Percentiles rank a stretch among this genome's conserved stretches.
phyloP scores from a whole-genome alignment of 37 sponge, comb jelly and placozoan species.

The Theonella swinhoei region DNA sequence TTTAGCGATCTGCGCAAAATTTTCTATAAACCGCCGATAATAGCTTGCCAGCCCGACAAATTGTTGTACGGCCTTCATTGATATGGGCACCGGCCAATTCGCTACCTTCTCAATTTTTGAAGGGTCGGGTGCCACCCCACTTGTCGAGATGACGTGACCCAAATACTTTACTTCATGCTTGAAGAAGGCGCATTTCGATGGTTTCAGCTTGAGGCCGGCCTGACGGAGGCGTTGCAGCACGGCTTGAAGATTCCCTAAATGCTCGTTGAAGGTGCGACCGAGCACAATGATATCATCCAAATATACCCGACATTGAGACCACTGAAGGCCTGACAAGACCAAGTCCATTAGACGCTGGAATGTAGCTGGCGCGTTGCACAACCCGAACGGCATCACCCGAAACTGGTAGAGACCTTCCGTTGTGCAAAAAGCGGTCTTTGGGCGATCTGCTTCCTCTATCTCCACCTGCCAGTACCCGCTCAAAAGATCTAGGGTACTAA shows the following conservation, averaged over 20 bases:
- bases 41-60: no score
- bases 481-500: conserved; percentile 2
- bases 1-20: no score
- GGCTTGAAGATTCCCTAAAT: neutral
- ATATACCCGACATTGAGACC: conserved; percentile 27
- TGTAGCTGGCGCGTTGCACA: no score
- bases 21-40: no score
- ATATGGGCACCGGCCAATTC: conserved; percentile 6
- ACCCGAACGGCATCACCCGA: conserved; percentile 35
- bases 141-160: conserved; percentile 45
- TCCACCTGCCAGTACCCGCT: no score
- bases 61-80: no score
- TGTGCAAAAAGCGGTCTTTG: neutral
- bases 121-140: conserved; percentile 14
- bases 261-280: conserved; percentile 12
- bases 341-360: conserved; percentile 48
- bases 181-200: conserved; percentile 26
- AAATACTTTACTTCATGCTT: conserved; percentile 33
- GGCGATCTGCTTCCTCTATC: neutral
- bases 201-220: conserved; percentile 38
- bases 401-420: neutral
- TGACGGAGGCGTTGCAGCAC: conserved; percentile 7
- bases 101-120: conserved; percentile 1
- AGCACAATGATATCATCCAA: conserved; percentile 23
- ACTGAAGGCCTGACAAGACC: conserved; percentile 2